Evolutionary conservation across 2,797 vertebrate genomes (phyloP).

Genomic region (Falco novaeseelandiae): DNA sequence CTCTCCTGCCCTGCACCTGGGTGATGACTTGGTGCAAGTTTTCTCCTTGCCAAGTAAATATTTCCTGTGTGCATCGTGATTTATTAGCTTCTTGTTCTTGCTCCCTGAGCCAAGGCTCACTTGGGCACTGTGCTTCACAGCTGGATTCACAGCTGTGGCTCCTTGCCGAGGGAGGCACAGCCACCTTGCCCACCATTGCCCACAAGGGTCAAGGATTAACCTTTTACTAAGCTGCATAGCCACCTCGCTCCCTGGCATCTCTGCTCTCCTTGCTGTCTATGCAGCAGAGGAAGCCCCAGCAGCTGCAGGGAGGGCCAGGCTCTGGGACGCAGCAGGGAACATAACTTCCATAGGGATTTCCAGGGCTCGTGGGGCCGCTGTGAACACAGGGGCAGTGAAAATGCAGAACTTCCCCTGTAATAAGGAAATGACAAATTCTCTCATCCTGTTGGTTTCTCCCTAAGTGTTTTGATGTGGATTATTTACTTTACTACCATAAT

Average conservation of each 20-base stretch:
- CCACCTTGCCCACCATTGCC: neutral
- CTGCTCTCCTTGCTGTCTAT: fast-evolving
- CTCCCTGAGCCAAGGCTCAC: neutral
- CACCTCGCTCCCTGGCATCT: neutral
- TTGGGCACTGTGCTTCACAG: fast-evolving
- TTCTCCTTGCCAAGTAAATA: neutral
- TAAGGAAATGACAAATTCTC: neutral
- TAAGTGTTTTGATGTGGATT: neutral
- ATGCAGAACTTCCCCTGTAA: neutral
- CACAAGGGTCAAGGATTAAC: neutral
- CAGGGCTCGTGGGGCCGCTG: neutral
- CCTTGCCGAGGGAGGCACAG: fast-evolving
- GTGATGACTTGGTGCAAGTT: neutral
- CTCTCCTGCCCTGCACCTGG: fast-evolving
- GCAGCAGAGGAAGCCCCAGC: neutral
- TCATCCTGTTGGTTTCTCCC: neutral
- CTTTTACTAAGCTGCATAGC: neutral
- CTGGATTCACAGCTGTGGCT: neutral
- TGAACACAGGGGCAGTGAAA: neutral
- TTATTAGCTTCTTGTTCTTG: neutral
- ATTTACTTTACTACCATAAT: neutral
- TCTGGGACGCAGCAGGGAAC: neutral
- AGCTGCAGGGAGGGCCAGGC: neutral
- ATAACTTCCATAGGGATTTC: neutral
- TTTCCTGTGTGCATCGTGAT: neutral